Evolutionary conservation across 1,140 invertebrate species (phyloP), one percentile per base, ranked within the genome.

Genomic region (Linepithema humile): DNA sequence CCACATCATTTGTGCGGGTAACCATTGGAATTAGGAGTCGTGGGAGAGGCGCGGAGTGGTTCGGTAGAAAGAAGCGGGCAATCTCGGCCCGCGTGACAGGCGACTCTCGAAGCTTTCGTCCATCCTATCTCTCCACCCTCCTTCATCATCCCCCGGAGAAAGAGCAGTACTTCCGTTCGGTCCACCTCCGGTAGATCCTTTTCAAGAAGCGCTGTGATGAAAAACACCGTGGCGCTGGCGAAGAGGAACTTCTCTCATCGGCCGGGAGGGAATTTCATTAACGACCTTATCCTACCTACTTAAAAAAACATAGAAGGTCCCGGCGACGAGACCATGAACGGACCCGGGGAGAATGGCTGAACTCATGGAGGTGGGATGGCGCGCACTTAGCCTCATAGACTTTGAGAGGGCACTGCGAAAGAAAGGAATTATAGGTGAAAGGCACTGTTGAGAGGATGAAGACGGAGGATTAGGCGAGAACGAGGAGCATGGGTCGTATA

Each of bases 261-360:
- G 70, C 72, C 80, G 70, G 48, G 72, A 87, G 86, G 69, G 82
- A 88, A 91, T 91, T 90, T 90, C 90, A 90, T 90, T 91, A 90
- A 88, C 83, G 89, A 84, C 73, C 74, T 87, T 84, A 89, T 84
- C 82, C 75, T 82, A 86, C 74, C 84, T 88, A 83, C 74, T 86
- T 86, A 82, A 89, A 86, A 82, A 89, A 87, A 85, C 86, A 88
- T 80, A 67, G 85, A 70, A 69, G 70, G 74, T 87, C 43, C 50
- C 64, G 69, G 38, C 64, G 86, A 67, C 55, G 69, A 53, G 85
- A 40, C 74, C 26, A 69, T 48, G 85, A 64, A 59, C 35, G 59
- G 40, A 32, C n/a, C n/a, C 53, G 12, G 17, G 43, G 26, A 50
- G 45, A 70, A 57, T 43, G 45, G 43, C 17, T 45, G 35, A 38